phyloP scores from a whole-genome alignment of 1,140 invertebrate genomes.

The Meloidogyne hapla region DNA sequence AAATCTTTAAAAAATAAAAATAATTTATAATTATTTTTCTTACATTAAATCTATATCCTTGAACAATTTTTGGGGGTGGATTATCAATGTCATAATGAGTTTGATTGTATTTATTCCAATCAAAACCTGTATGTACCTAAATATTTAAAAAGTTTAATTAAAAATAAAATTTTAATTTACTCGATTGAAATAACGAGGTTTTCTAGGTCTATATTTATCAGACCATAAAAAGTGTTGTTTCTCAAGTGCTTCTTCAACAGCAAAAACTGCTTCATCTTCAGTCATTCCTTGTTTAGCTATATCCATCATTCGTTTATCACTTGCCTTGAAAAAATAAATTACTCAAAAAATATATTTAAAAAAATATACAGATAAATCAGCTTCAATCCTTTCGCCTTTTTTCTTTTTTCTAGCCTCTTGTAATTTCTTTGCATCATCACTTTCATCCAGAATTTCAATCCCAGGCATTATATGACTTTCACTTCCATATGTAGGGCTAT shows the following conservation, averaged over 20 bases:
- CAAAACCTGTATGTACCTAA: slow-evolving; percentile 77
- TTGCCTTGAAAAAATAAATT: slow-evolving; percentile 40
- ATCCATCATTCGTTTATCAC: slow-evolving; percentile 51
- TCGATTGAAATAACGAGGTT: slow-evolving; percentile 95
- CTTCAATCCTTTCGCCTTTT: not conserved
- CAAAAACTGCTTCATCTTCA: slow-evolving; percentile 83
- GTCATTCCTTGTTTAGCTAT: slow-evolving; percentile 58
- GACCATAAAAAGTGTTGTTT: slow-evolving; percentile 90
- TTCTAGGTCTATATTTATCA: slow-evolving; percentile 93
- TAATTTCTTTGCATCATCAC: slow-evolving; percentile 75
- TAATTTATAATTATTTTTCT: slow-evolving; percentile 45
- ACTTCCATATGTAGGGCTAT: slow-evolving; percentile 77
- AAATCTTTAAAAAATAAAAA: slow-evolving; percentile 72
- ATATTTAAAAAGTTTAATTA: not conserved
- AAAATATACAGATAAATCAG: slow-evolving; percentile 9
- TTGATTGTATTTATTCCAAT: slow-evolving; percentile 99
- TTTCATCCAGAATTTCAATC: slow-evolving; percentile 76
- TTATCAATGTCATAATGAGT: slow-evolving; percentile 99
- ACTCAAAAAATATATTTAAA: not conserved
- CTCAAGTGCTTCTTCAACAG: slow-evolving; percentile 77
- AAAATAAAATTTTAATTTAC: slow-evolving; percentile 4
- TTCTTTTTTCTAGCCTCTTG: slow-evolving; percentile 20
- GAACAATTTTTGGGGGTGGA: slow-evolving; percentile 98
- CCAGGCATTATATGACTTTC: slow-evolving; percentile 77
- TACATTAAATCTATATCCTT: slow-evolving; percentile 98